These are phyloP conservation scores for Apotomis capreana DNA, from an alignment of 2,888 invertebrate genomes.

Conservation along the genomic window DNA sequence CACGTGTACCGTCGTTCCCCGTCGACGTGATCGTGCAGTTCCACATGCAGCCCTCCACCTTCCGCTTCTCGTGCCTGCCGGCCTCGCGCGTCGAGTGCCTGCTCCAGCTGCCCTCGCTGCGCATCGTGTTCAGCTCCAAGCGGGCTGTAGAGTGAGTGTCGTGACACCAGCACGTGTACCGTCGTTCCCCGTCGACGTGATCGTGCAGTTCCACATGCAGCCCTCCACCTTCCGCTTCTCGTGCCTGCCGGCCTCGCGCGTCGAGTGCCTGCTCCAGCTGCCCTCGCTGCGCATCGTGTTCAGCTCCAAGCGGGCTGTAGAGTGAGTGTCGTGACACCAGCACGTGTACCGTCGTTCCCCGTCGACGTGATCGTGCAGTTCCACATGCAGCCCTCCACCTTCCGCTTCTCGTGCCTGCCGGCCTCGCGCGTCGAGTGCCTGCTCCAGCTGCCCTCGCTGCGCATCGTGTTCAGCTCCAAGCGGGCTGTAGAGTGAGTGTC, in stretches of 20 bases:
- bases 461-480: too few relatives aligned
- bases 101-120: conserved; percentile 97
- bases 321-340: neutral
- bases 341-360: too few relatives aligned
- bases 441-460: too few relatives aligned
- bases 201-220: neutral
- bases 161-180: neutral
- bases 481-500: conserved; percentile 71
- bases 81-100: conserved; percentile 98
- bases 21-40: conserved; percentile 99
- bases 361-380: too few relatives aligned
- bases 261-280: neutral
- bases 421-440: too few relatives aligned
- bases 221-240: neutral
- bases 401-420: too few relatives aligned
- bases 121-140: conserved; percentile 98
- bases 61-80: conserved; percentile 97
- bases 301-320: neutral
- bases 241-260: neutral
- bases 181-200: too few relatives aligned
- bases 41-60: conserved; percentile 98
- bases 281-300: neutral
- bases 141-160: conserved; percentile 87
- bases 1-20: conserved; percentile 72
- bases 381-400: too few relatives aligned